Evolutionary conservation across 1,140 invertebrate genomes (phyloP).

Genomic region (Stenopsyche tienmushanensis): DNA sequence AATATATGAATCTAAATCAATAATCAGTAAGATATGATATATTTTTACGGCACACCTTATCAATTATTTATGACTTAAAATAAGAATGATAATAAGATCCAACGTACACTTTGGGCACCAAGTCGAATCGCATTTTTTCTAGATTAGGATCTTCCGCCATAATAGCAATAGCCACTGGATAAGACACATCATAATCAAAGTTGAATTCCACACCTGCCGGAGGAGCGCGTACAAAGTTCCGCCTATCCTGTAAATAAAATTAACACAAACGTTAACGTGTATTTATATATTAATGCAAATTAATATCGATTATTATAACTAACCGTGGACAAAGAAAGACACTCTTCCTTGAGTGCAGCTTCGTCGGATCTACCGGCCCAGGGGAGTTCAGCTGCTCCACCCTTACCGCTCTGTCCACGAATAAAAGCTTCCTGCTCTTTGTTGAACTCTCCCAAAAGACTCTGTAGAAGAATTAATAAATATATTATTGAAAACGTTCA

Average conservation of each 20-base stretch:
- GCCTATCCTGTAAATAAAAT: conserved; percentile 72
- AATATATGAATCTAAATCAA: neutral
- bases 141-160: conserved; percentile 94
- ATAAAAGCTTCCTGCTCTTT: conserved; percentile 96
- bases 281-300: neutral
- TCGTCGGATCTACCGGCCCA: conserved; percentile 92
- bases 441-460: conserved; percentile 91
- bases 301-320: conserved; percentile 42
- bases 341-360: conserved; percentile 88
- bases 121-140: conserved; percentile 96
- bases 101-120: conserved; percentile 95
- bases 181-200: conserved; percentile 90
- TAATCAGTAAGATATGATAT: neutral
- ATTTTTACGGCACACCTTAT: too few species aligned
- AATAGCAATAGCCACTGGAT: conserved; percentile 90
- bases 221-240: conserved; percentile 95
- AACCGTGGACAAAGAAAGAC: conserved; percentile 87
- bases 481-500: neutral
- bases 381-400: conserved; percentile 76
- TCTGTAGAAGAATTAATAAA: conserved; percentile 61
- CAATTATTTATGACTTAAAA: too few species aligned
- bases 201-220: conserved; percentile 93
- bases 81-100: neutral
- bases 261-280: neutral
- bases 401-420: conserved; percentile 74